Conservation (phyloP, 2,113 vertebrate species). For the Coturnix japonica region DNA sequence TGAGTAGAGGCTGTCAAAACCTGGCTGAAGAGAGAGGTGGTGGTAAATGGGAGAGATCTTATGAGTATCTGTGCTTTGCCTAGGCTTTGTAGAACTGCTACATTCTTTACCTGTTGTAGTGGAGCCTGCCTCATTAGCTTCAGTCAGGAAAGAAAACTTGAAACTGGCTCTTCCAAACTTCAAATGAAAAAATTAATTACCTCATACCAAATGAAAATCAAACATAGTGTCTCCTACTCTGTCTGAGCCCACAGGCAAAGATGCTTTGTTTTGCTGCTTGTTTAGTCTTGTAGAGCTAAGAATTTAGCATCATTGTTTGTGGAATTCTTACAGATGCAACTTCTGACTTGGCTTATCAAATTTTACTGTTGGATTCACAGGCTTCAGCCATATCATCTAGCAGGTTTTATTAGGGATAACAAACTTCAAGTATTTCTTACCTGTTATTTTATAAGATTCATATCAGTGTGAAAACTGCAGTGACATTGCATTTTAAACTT, state of each 20-base stretch:
- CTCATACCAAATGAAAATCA: constrained; percentile 20
- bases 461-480: neutral
- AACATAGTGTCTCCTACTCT: neutral
- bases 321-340: neutral
- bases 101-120: neutral
- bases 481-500: neutral
- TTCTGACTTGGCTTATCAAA: neutral
- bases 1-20: neutral
- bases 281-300: neutral
- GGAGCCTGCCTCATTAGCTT: neutral
- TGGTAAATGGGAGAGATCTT: neutral
- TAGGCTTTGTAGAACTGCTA: neutral
- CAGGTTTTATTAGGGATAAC: neutral
- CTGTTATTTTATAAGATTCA: neutral
- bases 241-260: constrained; percentile 40
- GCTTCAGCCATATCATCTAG: neutral
- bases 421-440: neutral
- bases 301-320: neutral
- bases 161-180: neutral
- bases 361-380: neutral
- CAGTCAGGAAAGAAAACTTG: constrained; percentile 9
- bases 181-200: neutral
- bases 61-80: neutral
- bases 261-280: constrained; percentile 19
- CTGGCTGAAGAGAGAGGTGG: neutral